Base-by-base conservation (phyloP, 2,797 vertebrate genomes). In the Melanotaenia nigrans region DNA sequence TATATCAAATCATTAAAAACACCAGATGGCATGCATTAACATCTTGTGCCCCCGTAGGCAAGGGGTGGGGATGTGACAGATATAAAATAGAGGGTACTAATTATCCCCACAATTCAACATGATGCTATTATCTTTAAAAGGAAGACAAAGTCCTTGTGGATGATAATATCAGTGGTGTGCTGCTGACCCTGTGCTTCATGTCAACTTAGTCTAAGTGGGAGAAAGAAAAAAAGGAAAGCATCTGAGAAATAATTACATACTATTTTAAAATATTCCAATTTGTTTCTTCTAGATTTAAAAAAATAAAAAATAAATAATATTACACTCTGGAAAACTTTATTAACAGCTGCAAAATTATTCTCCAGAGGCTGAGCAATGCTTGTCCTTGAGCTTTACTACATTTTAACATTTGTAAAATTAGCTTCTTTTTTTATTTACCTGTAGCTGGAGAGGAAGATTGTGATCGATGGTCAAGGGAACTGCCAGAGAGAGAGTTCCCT, bases 391-490 rank as follows among this genome's bases (percentile, higher is more conserved):
- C 14, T 33, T 51, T 32, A 61, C 22, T 32, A 57, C 2, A 65
- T 54, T 24, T 60, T 47, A 11, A 40, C 22, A 54, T 51, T 47
- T 12, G 45, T 25, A 64, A 63, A 25, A 64, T 1, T 0, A 32
- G 18, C 5, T 65, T 61, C 51, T 25, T n/a, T 54, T 4, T 18
- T 54, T 32, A 3, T 30, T 89, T 96, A 99, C 97, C 97, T 97
- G 96, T 95, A 75, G 95, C 94, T 32, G 97, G 97, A 51, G 97
- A 98, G 75, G 96, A 96, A 36, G 97, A 95, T 51, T 95, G 96
- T 1, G 95, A 96, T 71, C 93, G 96, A 83, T 96, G 96, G 87
- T 98, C 97, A 55, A 97, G 95, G 54, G 92, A 93, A 5, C 95
- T 95, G 76, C 95, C 95, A 0, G 95, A 94, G 92, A 95, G 95